These are phyloP conservation scores for Drosophila anceps DNA, from an alignment of 2,888 invertebrate species.

Conservation along the genomic window DNA sequence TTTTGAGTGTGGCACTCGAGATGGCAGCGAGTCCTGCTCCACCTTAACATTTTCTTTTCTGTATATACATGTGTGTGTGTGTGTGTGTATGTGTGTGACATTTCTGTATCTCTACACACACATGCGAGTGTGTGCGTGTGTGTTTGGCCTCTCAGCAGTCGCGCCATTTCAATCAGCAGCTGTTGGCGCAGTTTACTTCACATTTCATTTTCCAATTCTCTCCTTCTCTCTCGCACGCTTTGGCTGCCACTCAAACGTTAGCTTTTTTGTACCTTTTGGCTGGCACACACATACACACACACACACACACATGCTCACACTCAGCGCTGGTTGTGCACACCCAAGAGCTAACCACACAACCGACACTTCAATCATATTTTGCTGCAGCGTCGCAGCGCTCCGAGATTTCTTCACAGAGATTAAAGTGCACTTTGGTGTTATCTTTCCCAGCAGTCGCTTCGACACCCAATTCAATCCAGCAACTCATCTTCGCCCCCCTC, in stretches of 20 bases:
- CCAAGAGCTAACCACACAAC: constrained; percentile 8
- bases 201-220: constrained; percentile 70
- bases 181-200: constrained; percentile 56
- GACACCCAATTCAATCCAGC: constrained; percentile 51
- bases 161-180: constrained; percentile 73
- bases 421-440: constrained; percentile 82
- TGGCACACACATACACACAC: constrained; percentile 35
- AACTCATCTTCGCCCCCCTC: not conserved
- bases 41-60: not conserved
- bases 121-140: constrained; percentile 21
- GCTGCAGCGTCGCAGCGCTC: constrained; percentile 55
- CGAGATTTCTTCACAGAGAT: constrained; percentile 78
- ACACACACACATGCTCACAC: constrained; percentile 7
- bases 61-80: constrained; percentile 11
- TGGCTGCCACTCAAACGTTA: constrained; percentile 57
- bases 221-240: constrained; percentile 18
- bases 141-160: constrained; percentile 39
- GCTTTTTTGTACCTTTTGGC: constrained; percentile 55
- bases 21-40: not conserved
- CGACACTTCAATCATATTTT: constrained; percentile 78
- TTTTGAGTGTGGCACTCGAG: constrained; percentile 56
- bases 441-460: constrained; percentile 72
- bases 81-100: constrained; percentile 35
- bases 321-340: not conserved
- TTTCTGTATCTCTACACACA: constrained; percentile 3